Base-by-base conservation (phyloP, 2,113 vertebrate genomes). In the Campylomormyrus numenius region DNA sequence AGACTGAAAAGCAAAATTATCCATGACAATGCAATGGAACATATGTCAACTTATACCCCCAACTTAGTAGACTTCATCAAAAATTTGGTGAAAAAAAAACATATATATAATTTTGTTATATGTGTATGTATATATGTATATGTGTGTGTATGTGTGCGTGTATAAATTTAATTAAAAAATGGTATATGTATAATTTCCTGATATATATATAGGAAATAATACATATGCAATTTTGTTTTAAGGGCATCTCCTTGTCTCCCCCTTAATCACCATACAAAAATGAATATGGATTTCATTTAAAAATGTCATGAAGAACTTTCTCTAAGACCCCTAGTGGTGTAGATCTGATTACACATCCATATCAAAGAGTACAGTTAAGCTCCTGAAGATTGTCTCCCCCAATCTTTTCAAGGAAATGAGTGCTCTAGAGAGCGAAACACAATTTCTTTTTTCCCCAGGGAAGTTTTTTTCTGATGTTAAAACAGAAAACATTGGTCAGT, bases 371-470 rank as follows among this genome's bases (percentile, higher is more conserved):
- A 91, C 45, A 83, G 35, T 27, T 13, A 87, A 88, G 89, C 42
- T 80, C 88, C 90, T 87, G 27, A 85, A 90, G 24, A 90, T 24
- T 91, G 87, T 74, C 39, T 45, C 42, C 19, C 80, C 89, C 88
- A 80, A 48, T 91, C 91, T 42, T 90, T 83, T 88, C 80, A 74
- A 77, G 88, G 86, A 92, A 92, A 92, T 90, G 85, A 91, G 91
- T 83, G 45, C 91, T 91, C 90, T 84, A 91, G 89, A 58, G 52
- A 62, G 90, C 48, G 27, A 66, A 90, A 87, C 31, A 80, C 89
- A 90, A 91, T 90, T 92, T 91, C 90, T 91, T 92, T 74, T 86
- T 50, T 90, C 90, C 88, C 88, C 49, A 45, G 88, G 90, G 91
- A 86, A 89, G 90, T 50, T 84, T 90, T 58, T 70, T 83, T 66